Conservation (phyloP, 2,888 invertebrate species). For the Sphaeridia pumilis region DNA sequence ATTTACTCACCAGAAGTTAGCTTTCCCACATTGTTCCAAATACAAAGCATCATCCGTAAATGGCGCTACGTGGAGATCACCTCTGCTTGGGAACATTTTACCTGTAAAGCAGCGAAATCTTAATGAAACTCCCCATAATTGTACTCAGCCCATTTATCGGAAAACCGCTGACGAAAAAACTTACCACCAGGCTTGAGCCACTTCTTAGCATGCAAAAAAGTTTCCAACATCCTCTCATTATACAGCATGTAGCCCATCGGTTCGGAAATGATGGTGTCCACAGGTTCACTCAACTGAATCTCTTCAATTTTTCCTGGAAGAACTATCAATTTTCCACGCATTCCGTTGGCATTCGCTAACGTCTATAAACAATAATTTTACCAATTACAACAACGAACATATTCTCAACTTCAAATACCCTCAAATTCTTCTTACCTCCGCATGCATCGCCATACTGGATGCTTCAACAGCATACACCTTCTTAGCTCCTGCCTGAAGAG, state of each 20-base stretch:
- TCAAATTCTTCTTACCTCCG: slow-evolving; percentile 47
- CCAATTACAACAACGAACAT: background rate
- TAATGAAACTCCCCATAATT: slow-evolving; percentile 1
- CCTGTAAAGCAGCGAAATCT: slow-evolving; percentile 45
- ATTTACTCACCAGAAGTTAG: slow-evolving; percentile 75
- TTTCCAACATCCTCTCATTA: slow-evolving; percentile 98
- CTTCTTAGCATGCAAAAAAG: slow-evolving; percentile 90
- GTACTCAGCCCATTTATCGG: background rate
- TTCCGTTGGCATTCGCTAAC: slow-evolving; percentile 77
- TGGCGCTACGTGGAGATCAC: slow-evolving; percentile 93
- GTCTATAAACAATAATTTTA: slow-evolving; percentile 43
- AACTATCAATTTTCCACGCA: slow-evolving; percentile 76
- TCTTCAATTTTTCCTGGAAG: slow-evolving; percentile 98
- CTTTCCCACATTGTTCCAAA: slow-evolving; percentile 96
- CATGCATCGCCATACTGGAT: slow-evolving; percentile 95
- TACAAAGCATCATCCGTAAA: slow-evolving; percentile 95
- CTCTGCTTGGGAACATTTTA: slow-evolving; percentile 94
- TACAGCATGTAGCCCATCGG: slow-evolving; percentile 99
- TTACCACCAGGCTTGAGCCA: slow-evolving; percentile 71
- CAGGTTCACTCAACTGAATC: slow-evolving; percentile 84
- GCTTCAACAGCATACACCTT: slow-evolving; percentile 99
- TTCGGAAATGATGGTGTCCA: slow-evolving; percentile 96
- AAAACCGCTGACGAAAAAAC: slow-evolving; percentile 5
- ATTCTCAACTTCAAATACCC: background rate
- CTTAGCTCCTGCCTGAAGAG: slow-evolving; percentile 90